Base-by-base conservation (phyloP, 2,113 vertebrate genomes). In the Caranx ignobilis region DNA sequence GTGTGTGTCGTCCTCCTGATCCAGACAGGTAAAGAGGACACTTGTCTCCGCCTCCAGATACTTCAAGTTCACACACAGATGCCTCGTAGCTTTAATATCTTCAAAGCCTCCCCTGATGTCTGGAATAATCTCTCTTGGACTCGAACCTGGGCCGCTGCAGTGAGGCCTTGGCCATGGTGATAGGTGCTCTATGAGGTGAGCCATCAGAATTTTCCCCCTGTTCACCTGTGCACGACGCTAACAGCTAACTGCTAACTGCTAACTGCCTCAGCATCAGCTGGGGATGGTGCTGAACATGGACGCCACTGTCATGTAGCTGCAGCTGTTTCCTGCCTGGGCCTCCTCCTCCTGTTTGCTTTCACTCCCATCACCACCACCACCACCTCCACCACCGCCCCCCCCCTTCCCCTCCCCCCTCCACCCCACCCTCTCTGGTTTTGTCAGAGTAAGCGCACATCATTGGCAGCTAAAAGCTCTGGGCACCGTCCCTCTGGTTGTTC, bases 381-480 rank as follows among this genome's bases (percentile, higher is more conserved):
- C 26, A 26, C 26, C 26, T 1, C 26, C 26, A n/a, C 79, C 59
- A 11, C 39, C 72, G 11, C 66, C 68, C 75, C 71, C 74, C 66
- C 72, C 18, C 35, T 0, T 16, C 8, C 13, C 34, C 8, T 18
- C 34, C 34, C 16, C 26, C 41, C 39, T 18, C 34, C 77, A 78
- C 16, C 26, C 41, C 39, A n/a, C 34, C 77, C 80, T 75, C 68
- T 65, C 73, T 67, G 63, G 54, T 76, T 90, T 90, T 81, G 87
- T 94, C 91, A 94, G 91, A 91, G 89, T 84, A 91, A 94, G 88
- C 90, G 91, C 94, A 91, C 91, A 94, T 94, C 92, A 91, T 91
- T 94, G 94, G 93, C 90, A 94, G 93, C 92, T 91, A 83, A 94
- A 92, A 93, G 93, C 94, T 94, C 93, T 92, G 91, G 94, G 94